These are phyloP conservation scores for Deilephila porcellus DNA, from an alignment of 2,888 invertebrate genomes.

Conservation along the genomic window DNA sequence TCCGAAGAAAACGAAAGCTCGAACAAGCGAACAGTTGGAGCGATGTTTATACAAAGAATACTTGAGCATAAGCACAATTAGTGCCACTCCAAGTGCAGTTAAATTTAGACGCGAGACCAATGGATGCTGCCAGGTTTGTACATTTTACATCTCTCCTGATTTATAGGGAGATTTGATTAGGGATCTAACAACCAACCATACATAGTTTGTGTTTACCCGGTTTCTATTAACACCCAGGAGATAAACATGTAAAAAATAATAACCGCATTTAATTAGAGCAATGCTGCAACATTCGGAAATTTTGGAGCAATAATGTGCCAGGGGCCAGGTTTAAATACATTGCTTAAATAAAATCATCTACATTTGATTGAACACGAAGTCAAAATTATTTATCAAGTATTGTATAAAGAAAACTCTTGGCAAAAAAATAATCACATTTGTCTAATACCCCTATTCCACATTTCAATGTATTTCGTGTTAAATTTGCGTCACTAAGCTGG, in stretches of 20 bases:
- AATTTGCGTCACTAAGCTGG: background rate
- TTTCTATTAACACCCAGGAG: too few species aligned
- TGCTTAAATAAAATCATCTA: background rate
- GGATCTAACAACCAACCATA: too few species aligned
- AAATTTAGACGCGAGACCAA: conserved; percentile 21
- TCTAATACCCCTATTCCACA: background rate
- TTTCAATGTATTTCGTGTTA: background rate
- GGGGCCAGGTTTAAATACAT: background rate
- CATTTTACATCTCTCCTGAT: background rate
- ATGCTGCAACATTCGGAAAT: too few species aligned
- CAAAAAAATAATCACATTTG: background rate
- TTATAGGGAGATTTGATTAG: too few species aligned
- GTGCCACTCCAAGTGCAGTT: conserved; percentile 23
- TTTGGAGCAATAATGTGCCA: too few species aligned
- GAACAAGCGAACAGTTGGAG: conserved; percentile 20
- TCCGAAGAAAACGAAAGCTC: conserved; percentile 20
- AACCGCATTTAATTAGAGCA: too few species aligned
- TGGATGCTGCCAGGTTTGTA: conserved; percentile 1
- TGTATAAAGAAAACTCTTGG: background rate
- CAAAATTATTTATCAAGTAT: too few species aligned
- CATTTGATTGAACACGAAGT: too few species aligned
- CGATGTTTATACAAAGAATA: conserved; percentile 24
- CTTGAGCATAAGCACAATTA: conserved; percentile 27
- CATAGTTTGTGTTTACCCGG: too few species aligned
- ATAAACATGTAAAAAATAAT: too few species aligned